Base-by-base conservation (phyloP, 1,140 invertebrate species). In the Piezodorus guildinii region DNA sequence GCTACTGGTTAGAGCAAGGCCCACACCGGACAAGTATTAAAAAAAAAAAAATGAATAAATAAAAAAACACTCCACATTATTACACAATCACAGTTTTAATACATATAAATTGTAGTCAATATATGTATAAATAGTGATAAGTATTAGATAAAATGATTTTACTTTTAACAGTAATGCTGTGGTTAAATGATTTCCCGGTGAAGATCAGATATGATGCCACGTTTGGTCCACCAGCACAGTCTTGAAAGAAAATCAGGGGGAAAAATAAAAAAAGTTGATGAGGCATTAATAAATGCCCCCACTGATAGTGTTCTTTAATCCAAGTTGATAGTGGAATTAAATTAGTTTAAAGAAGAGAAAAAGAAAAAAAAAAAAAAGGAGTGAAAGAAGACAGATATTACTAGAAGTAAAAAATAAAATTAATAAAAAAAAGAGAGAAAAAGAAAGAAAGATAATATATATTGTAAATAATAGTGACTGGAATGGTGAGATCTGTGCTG, bases 161-260 rank as follows among this genome's bases (percentile, higher is more conserved):
- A 49, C 46, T 19, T 49, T 49, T 10, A 49, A 10, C 34, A 39
- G 34, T 12, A 6, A 39, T 39, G 6, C 1, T 10, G 12, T 39
- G 1, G 12, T 39, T 39, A 23, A 56, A 56, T 27, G 10, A 16
- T 25, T 23, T 23, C 52, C 52, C 52, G 23, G 19, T n/a, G 17
- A 56, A 56, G 15, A 56, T 82, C 80, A 82, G 80, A 81, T 81
- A 82, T 81, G 80, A 82, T 80, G 60, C 78, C 75, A 74, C 78
- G 75, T 81, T 81, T 81, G 79, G 81, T 71, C 10, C 62, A 79
- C 79, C 81, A 79, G 80, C 80, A 80, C 72, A 62, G 44, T n/a
- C 15, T 30, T 21, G 23, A 27, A 23, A 27, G 12, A 49, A 62
- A 27, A 10, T 14, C 12, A 12, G 52, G 21, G 39, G 15, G 56